Base-by-base conservation (phyloP, 2,888 invertebrate species). In the Elysia crispata region DNA sequence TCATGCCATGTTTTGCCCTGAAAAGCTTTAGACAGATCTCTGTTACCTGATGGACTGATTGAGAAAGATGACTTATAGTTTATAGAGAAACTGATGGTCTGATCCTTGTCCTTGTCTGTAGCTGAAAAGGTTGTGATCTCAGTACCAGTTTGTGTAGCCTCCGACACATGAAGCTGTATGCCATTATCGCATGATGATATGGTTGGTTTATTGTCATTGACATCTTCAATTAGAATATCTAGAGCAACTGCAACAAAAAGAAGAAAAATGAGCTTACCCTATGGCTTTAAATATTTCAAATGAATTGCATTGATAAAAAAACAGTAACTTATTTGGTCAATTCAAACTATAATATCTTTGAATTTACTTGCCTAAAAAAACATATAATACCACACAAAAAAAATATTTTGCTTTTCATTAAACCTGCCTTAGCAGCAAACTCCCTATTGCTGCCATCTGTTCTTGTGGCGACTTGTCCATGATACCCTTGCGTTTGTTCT, bases 161-260 rank as follows among this genome's bases (percentile, higher is more conserved):
- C 90, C 0, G 88, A 88, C 23, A 89, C 85, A 70, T 82, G 84
- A n/a, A 87, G 72, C 25, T 69, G 77, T 74, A 86, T 86, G 1
- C 73, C 60, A 11, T 72, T 30, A 18, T 82, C 83, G 20, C 83
- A 85, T 0, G 80, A 67, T 3, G 31, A 23, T 74, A 90, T 87
- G 30, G 82, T 80, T 5, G 90, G 90, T 15, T 74, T 33, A 78
- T 89, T 88, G 81, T 90, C 90, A 84, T 90, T 90, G 64, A 83
- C 82, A 78, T 90, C 90, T 1, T 76, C 20, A 8, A 90, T 33
- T 1, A 85, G 86, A 1, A 90, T 82, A 5, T 86, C 86, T 23
- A 89, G 75, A 0, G 85, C 86, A 20, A 84, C 89, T 90, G 84
- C 57, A 69, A 28, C 1, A 69, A 41, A 33, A 8, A 62, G 20